phyloP scores from a whole-genome alignment of 2,797 vertebrate species.

The Austrolebias charrua region DNA sequence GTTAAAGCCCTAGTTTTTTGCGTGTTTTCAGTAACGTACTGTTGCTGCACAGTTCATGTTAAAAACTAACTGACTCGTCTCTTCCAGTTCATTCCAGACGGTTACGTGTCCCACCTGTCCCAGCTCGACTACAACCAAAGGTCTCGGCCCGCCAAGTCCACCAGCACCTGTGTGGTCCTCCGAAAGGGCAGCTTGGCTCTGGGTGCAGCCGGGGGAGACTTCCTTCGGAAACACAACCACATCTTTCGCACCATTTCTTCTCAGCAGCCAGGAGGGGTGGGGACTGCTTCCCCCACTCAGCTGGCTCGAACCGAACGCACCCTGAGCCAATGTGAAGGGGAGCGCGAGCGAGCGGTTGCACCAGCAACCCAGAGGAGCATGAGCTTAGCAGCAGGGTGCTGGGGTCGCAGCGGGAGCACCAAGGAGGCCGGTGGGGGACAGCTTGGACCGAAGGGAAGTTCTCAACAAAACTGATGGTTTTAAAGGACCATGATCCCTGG shows the following conservation, averaged over 20 bases:
- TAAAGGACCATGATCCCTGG: constrained; percentile 51
- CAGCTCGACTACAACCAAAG: constrained; percentile 96
- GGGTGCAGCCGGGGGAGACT: constrained; percentile 87
- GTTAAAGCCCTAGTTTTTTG: too few relatives aligned
- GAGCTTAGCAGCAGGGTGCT: constrained; percentile 93
- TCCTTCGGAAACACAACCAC: constrained; percentile 95
- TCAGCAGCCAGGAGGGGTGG: constrained; percentile 82
- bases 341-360: constrained; percentile 75
- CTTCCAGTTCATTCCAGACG: constrained; percentile 84
- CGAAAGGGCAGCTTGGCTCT: constrained; percentile 96
- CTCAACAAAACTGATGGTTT: background rate
- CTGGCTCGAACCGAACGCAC: constrained; percentile 83
- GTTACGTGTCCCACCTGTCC: constrained; percentile 89
- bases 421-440: constrained; percentile 84
- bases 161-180: constrained; percentile 90
- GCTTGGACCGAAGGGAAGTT: constrained; percentile 85
- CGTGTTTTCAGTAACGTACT: background rate
- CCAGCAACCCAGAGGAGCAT: constrained; percentile 86
- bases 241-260: constrained; percentile 95
- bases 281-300: constrained; percentile 42
- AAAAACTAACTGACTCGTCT: constrained; percentile 23
- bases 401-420: constrained; percentile 83
- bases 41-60: background rate
- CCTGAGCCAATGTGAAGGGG: constrained; percentile 85
- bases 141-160: constrained; percentile 91